Base-by-base conservation (phyloP, 2,888 invertebrate genomes). In the Nephrocerus scutellatus region DNA sequence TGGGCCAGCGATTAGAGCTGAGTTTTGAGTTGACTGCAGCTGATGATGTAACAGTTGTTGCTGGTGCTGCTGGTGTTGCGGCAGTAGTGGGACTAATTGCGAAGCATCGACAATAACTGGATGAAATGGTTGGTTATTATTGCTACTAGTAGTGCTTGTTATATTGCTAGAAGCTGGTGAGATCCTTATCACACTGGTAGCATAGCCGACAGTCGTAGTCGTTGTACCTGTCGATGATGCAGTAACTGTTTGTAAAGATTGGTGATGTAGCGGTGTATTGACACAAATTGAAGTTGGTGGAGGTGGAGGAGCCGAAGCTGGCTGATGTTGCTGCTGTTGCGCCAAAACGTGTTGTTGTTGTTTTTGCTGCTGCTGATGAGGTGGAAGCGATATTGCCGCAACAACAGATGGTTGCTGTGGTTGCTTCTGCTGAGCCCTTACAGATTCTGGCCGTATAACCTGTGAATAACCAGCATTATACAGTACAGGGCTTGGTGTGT, bases 91-190 rank as follows among this genome's bases (percentile, higher is more conserved):
- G 51, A 87, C 71, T 56, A 88, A 69, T 61, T 88, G 85, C 46
- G 80, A 84, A 20, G 86, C 84, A 55, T 84, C 82, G 34, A 86
- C 86, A 60, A 86, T 87, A 39, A 86, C 85, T 40, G 84, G 85
- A 59, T 74, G 68, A 62, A 69, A 68, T 32, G 66, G 59, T 43
- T 66, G 64, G 23, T 19, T 62, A 72, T 72, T 68, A 13, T 15
- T 26, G 49, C 22, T 37, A 51, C 16, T 34, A 49, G 32, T 20
- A 49, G 18, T 5, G 47, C 33, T 37, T 38, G 49, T 22, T 24
- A 46, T 16, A 25, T 54, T 53, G 29, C 52, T 64, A 6, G 79
- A 77, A 47, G 79, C 82, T 9, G 87, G 87, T 3, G 88, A 88
- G 56, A 87, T 82, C 59, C 88, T 72, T 57, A 89, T 89, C 23